phyloP scores from a whole-genome alignment of 2,113 vertebrate species.

The Xiphias gladius region DNA sequence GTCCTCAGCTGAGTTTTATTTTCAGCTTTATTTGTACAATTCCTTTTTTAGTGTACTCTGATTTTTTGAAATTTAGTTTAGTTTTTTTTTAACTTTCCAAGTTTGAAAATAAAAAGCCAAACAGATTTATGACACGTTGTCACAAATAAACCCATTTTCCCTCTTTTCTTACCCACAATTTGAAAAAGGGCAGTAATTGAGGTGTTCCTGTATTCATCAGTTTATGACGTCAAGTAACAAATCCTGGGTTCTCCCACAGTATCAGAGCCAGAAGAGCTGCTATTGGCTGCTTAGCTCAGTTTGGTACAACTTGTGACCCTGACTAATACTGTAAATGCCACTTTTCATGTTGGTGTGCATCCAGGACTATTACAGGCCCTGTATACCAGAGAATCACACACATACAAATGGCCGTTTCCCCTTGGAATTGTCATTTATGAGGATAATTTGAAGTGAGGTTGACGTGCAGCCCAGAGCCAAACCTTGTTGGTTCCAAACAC shows the following conservation, averaged over 20 bases:
- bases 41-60: background rate
- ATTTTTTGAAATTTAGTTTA: background rate
- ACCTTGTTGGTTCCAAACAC: constrained; percentile 72
- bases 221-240: constrained; percentile 60
- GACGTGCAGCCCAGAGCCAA: constrained; percentile 74
- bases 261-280: constrained; percentile 45
- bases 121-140: background rate
- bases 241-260: constrained; percentile 55
- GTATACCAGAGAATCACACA: constrained; percentile 63
- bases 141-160: background rate
- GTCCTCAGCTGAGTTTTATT: background rate
- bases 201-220: constrained; percentile 36
- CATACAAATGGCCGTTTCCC: constrained; percentile 75
- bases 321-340: constrained; percentile 64
- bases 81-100: background rate
- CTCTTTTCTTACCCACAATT: background rate
- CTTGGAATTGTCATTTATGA: constrained; percentile 79
- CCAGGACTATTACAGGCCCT: constrained; percentile 51
- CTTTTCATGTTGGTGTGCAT: constrained; percentile 66
- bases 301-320: constrained; percentile 59
- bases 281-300: constrained; percentile 42
- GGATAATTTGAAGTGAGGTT: constrained; percentile 82
- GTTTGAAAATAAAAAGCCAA: background rate
- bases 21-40: background rate
- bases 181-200: constrained; percentile 27